A percentile compares a stretch with the other conserved stretches of the same genome.
Conservation (phyloP, 2,888 invertebrate species). For the Odiellus spinosus region DNA sequence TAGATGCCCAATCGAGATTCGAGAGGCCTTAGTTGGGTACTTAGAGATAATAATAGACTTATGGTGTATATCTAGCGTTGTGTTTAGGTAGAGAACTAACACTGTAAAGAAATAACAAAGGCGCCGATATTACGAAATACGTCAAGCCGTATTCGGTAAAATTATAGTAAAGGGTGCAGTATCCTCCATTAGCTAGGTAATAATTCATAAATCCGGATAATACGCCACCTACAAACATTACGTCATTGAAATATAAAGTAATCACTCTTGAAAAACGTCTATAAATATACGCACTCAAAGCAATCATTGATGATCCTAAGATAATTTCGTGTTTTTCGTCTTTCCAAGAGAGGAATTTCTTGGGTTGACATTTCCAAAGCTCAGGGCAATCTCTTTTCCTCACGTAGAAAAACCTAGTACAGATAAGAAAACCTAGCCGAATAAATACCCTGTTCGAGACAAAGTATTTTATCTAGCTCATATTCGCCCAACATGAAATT, state of each 20-base stretch:
- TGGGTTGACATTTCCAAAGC: slow-evolving; percentile 58
- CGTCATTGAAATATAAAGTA: too few relatives aligned
- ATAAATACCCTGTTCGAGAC: too few relatives aligned
- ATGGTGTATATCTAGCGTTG: too few relatives aligned
- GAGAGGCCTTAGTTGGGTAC: too few relatives aligned
- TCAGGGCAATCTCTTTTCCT: slow-evolving; percentile 41
- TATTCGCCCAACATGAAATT: too few relatives aligned
- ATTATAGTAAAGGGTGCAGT: slow-evolving; percentile 46
- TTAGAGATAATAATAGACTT: too few relatives aligned
- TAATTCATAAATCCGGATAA: slow-evolving; percentile 45
- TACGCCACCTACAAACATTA: slow-evolving; percentile 30
- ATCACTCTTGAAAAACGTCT: too few relatives aligned
- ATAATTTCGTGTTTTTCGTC: slow-evolving; percentile 51
- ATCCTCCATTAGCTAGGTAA: slow-evolving; percentile 50
- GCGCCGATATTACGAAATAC: slow-evolving; percentile 49
- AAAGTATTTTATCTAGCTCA: too few relatives aligned
- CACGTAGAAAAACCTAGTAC: slow-evolving; percentile 47
- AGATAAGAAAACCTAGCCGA: background rate
- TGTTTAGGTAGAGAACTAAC: too few relatives aligned
- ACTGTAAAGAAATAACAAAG: slow-evolving; percentile 42
- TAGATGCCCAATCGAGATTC: too few relatives aligned
- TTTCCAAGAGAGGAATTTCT: slow-evolving; percentile 47
- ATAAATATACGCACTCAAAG: too few relatives aligned
- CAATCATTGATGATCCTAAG: slow-evolving; percentile 36
- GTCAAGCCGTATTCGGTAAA: slow-evolving; percentile 45